These are phyloP conservation scores for Sinocyclocheilus anophthalmus DNA, from an alignment of 2,113 vertebrate species.

Conservation along the genomic window DNA sequence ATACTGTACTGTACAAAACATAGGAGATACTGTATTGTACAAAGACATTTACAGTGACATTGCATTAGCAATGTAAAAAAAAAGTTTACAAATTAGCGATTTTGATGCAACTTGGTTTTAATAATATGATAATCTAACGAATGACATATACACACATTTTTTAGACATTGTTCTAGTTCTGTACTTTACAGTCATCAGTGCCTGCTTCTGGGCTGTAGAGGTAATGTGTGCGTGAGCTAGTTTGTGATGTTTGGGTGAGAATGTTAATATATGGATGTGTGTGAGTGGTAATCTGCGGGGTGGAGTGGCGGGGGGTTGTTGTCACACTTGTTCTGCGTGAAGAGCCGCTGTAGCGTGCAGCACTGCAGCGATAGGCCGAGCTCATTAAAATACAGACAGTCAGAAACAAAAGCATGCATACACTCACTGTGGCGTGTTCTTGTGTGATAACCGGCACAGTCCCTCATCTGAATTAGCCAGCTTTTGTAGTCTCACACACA, in stretches of 20 bases:
- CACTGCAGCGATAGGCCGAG: conserved; percentile 72
- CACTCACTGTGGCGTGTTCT: conserved; percentile 68
- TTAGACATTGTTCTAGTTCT: background rate
- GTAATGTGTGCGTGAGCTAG: conserved; percentile 17
- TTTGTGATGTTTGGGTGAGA: conserved; percentile 12
- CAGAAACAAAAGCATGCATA: conserved; percentile 74
- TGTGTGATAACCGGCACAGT: conserved; percentile 71
- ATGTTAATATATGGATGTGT: conserved; percentile 42
- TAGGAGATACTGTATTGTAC: background rate
- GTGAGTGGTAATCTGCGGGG: conserved; percentile 32
- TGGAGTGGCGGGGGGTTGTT: conserved; percentile 24
- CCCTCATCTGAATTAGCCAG: conserved; percentile 73
- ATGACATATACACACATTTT: background rate
- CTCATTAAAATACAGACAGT: conserved; percentile 73
- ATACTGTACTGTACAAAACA: background rate
- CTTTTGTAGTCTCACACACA: conserved; percentile 58
- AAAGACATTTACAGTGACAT: background rate
- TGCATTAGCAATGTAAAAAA: background rate
- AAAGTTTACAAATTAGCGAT: background rate
- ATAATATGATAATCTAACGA: background rate
- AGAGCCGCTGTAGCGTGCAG: conserved; percentile 71
- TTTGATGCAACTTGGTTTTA: background rate
- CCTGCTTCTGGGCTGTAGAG: conserved; percentile 5
- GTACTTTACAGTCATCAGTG: background rate
- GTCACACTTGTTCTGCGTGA: conserved; percentile 42